Base-by-base conservation (phyloP, 1,140 invertebrate species). In the Diploscapter pachys region DNA sequence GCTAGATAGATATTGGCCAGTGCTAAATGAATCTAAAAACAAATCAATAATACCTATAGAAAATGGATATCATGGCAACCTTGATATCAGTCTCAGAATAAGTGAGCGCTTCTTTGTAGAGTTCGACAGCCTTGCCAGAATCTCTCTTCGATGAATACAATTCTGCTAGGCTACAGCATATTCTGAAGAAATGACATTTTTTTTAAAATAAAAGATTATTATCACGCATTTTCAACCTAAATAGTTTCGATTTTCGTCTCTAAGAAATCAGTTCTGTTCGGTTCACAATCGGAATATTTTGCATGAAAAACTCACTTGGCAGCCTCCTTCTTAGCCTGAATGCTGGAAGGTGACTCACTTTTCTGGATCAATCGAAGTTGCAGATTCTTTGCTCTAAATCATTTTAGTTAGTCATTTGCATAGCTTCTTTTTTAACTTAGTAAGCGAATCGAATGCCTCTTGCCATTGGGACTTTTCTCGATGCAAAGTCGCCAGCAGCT, bases 151-250 rank as follows among this genome's bases (percentile, higher is more conserved):
- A 88, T 5, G 88, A 87, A 3, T 89, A 86, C 78, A 91, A 89
- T 65, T 91, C 89, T 2, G 91, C 91, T 85, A 92, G 89, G 76
- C 90, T 89, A 71, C 89, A 86, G 82, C 91, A 92, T 78, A 92
- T 90, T 76, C 90, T 90, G 62, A 82, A 87, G 78, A 56, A 73
- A 13, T 61, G 31, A 31, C 31, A 31, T 31, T 31, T 31, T 31
- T 31, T 31, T n/a, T n/a, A n/a, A n/a, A 31, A 31, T 31, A 31
- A 31, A 31, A 31, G 1, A 31, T 31, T 31, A 31, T 31, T 31
- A 31, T 31, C 31, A 31, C 31, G 31, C 31, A 31, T 31, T 31
- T 31, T 31, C 31, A 31, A 1, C 31, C 31, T 31, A 31, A 31
- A 31, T 31, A 31, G 31, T 31, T 31, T 31, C 31, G 1, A 31